Percentiles rank a stretch among this genome's conserved stretches.
Conservation (phyloP, 2,797 vertebrate genomes). For the Microctenopoma stevenorrisi region DNA sequence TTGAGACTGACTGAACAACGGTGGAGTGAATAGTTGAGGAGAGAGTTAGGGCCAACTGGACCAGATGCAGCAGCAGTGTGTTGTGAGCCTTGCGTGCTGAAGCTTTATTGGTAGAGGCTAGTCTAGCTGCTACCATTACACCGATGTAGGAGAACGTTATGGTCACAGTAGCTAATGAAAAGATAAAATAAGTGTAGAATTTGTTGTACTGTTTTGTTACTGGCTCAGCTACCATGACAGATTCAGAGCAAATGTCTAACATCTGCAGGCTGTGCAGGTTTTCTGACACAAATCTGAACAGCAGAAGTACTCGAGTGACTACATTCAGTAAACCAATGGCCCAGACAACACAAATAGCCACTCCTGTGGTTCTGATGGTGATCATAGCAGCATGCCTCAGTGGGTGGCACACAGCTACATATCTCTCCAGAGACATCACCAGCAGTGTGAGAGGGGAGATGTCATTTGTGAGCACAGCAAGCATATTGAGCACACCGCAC, state of each 20-base stretch:
- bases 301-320: conserved; percentile 10
- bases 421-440: conserved; percentile 81
- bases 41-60: conserved; percentile 59
- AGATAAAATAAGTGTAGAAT: not conserved
- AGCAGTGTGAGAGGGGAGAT: conserved; percentile 72
- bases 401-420: conserved; percentile 75
- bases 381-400: conserved; percentile 69
- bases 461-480: conserved; percentile 3
- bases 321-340: conserved; percentile 40
- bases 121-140: conserved; percentile 57
- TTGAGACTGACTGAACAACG: not conserved
- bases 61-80: conserved; percentile 61
- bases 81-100: conserved; percentile 44
- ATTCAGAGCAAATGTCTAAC: conserved; percentile 24
- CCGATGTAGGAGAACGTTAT: conserved; percentile 43
- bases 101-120: conserved; percentile 47
- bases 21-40: conserved; percentile 12
- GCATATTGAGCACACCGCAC: conserved; percentile 50
- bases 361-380: conserved; percentile 59
- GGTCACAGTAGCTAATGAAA: conserved; percentile 17
- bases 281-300: conserved; percentile 25
- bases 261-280: conserved; percentile 22
- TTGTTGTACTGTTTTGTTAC: too few relatives aligned
- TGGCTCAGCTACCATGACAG: too few relatives aligned
- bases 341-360: conserved; percentile 59